A percentile compares a stretch with the other conserved stretches of the same genome.
These are phyloP conservation scores for Myiotriccus ornatus DNA, from an alignment of 2,797 vertebrate genomes.

Conservation along the genomic window DNA sequence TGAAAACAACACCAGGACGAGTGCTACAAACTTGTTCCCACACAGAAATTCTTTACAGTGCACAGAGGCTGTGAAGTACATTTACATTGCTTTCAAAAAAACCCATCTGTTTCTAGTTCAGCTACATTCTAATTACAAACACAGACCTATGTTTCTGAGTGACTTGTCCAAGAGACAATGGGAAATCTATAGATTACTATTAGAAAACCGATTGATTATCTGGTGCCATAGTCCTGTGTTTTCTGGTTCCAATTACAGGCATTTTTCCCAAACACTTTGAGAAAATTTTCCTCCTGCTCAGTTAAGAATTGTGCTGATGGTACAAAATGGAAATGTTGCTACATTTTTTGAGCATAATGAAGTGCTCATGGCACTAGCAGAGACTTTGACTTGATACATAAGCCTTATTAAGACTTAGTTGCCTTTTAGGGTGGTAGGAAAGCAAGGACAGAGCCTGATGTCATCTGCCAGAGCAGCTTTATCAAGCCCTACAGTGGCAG, in stretches of 20 bases:
- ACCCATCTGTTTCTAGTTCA: background rate
- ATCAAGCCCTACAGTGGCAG: background rate
- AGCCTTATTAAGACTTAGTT: conserved; percentile 48
- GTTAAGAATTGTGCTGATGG: background rate
- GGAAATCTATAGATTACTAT: background rate
- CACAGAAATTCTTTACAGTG: background rate
- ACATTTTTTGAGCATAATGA: background rate
- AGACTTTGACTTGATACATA: background rate
- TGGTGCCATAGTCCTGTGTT: background rate
- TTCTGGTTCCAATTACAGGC: background rate
- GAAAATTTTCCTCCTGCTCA: background rate
- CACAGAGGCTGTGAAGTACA: background rate
- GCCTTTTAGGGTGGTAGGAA: conserved; percentile 29
- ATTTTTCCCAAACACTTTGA: background rate
- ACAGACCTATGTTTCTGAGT: background rate
- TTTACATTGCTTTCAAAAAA: background rate
- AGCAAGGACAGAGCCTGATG: background rate
- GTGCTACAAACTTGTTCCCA: background rate
- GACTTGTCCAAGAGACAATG: background rate
- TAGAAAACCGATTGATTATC: background rate
- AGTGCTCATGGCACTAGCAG: conserved; percentile 28
- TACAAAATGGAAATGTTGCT: background rate
- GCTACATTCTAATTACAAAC: background rate
- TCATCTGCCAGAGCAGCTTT: background rate
- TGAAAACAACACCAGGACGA: background rate